Percentiles rank a stretch among this genome's conserved stretches.
Conservation (phyloP, 2,113 vertebrate species). For the Boleophthalmus pectinirostris region DNA sequence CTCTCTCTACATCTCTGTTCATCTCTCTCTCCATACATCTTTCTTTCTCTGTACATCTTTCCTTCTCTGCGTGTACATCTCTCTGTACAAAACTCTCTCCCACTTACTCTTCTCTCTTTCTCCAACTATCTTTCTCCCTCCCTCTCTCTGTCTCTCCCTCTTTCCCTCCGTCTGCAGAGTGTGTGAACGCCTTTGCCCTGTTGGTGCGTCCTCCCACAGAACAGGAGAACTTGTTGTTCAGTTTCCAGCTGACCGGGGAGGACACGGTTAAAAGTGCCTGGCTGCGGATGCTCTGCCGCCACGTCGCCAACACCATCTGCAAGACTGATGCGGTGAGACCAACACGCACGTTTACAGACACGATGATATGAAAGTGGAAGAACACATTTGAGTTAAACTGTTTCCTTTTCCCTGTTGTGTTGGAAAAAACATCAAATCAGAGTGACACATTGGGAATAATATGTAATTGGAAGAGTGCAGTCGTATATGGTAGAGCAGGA, state of each 20-base stretch:
- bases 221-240: conserved; percentile 92
- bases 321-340: conserved; percentile 91
- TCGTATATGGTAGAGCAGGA: too few relatives aligned
- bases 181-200: conserved; percentile 92
- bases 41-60: not conserved
- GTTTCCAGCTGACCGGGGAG: conserved; percentile 91
- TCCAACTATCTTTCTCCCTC: not conserved
- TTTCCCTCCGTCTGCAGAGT: conserved; percentile 78
- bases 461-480: too few relatives aligned
- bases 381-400: too few relatives aligned
- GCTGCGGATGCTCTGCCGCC: conserved; percentile 90
- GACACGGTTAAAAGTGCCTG: conserved; percentile 88
- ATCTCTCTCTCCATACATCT: not conserved
- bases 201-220: conserved; percentile 95
- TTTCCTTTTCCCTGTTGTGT: too few relatives aligned
- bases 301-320: conserved; percentile 97
- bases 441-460: too few relatives aligned
- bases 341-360: not conserved
- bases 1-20: not conserved
- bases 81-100: too few relatives aligned
- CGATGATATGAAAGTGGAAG: not conserved
- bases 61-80: not conserved
- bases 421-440: too few relatives aligned
- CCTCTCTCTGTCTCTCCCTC: not conserved
- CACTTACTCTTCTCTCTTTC: not conserved